These are phyloP conservation scores for Heliconius melpomene DNA, from an alignment of 1,140 invertebrate species.

Conservation along the genomic window DNA sequence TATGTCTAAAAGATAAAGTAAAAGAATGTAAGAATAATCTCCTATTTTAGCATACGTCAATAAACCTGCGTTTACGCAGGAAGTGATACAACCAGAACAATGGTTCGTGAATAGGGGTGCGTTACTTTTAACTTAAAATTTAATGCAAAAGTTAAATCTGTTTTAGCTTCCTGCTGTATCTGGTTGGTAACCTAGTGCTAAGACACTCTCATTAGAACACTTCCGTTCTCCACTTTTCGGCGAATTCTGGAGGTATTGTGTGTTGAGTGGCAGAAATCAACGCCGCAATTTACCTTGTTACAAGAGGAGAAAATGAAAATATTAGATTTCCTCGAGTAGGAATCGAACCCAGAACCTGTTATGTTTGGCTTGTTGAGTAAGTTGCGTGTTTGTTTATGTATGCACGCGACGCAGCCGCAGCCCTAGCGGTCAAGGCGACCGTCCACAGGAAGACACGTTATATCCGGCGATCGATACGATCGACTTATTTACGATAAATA, in stretches of 20 bases:
- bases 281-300: no score
- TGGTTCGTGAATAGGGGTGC: neutral
- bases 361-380: no score
- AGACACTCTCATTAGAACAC: no score
- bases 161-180: no score
- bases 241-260: no score
- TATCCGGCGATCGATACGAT: slow-evolving; percentile 22
- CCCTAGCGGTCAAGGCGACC: slow-evolving; percentile 15
- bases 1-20: neutral
- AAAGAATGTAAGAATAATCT: neutral
- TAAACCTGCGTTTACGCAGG: neutral
- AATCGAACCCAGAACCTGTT: no score
- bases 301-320: no score
- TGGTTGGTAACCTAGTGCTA: no score
- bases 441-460: slow-evolving; percentile 23
- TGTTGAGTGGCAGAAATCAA: no score
- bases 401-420: neutral
- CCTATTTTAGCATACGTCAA: neutral
- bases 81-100: neutral
- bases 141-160: neutral
- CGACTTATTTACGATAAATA: neutral
- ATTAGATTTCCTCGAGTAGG: no score
- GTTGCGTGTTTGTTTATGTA: neutral
- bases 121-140: neutral
- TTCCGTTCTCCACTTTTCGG: no score